Base-by-base conservation (phyloP, 2,888 invertebrate species). In the Blastobasis adustella region DNA sequence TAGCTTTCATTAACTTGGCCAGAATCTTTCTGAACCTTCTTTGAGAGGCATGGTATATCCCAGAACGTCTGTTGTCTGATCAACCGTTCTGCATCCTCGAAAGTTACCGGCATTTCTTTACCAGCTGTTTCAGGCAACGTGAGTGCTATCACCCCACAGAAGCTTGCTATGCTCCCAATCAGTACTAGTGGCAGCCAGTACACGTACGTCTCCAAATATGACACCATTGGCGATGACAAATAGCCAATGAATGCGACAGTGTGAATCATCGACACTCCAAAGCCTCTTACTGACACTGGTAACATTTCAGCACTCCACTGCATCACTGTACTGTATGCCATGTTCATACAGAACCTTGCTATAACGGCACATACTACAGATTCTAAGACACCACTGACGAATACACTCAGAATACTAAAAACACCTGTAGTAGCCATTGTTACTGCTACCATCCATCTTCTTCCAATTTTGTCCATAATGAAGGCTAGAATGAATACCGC, bases 261-360 rank as follows among this genome's bases (percentile, higher is more conserved):
- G 47, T 81, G 80, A 1, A 77, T 66, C 1, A 77, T 53, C 0
- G 80, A 68, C 23, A 65, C 66, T 10, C 78, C 79, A 9, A 76
- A 70, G 5, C 77, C 80, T 61, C 80, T 65, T 0, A 78, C 78
- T 9, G 73, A 57, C 0, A 76, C 76, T 0, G 81, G 79, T 7
- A 79, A 52, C n/a, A 79, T 54, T 55, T 81, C 80, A 5, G 78
- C 71, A 7, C 69, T 67, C 80, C 79, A 82, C 46, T 80, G 80
- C 63, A 73, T 71, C 0, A 64, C 51, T 0, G 73, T 62, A 53
- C 65, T 66, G 43, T 61, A 71, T 0, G 74, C 66, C 66, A 81
- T 78, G 51, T 79, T 79, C 0, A 79, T 71, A 10, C 67, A 64
- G 54, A 79, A 79, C 50, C 79, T 71, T 4, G 81, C 79, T 4